Evolutionary conservation across 2,797 vertebrate species (phyloP), one percentile per base, ranked within the genome.

Genomic region (Emys orbicularis): DNA sequence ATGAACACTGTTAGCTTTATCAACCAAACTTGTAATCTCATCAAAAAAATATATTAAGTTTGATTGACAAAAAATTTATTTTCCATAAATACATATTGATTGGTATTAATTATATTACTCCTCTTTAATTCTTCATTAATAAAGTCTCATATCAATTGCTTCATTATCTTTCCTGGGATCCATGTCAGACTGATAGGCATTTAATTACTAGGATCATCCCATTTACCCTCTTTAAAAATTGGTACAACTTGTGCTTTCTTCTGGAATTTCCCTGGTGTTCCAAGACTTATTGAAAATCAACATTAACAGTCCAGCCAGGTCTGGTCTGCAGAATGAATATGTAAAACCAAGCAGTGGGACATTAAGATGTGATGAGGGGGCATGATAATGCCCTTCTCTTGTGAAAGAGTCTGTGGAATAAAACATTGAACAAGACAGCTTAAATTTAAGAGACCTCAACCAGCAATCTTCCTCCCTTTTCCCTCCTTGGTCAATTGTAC

Each of bases 401-500:
- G 54, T 6, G 12, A 90, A 93, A 23, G 8, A 56, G 3, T 41
- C 53, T 13, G 49, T 27, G 49, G 80, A 74, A 27, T 1, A 5
- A 84, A 68, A 21, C 47, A 29, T 15, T 57, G 83, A 25, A 81
- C 41, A 81, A 50, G 12, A 56, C 25, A 81, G 82, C 23, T n/a
- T 34, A 37, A 0, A 0, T 81, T 76, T 37, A 19, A n/a, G n/a
- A 68, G n/a, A 37, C 18, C n/a, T 61, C 18, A 68, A 21, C 9
- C 65, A 37, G 34, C 5, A 68, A 68, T 37, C 34, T n/a, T 68
- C 37, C 19, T 68, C 18, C 16, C 65, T 5, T 19, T 68, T 68
- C 65, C n/a, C 9, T 68, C 8, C n/a, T 34, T 61, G 31, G 31
- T 61, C 59, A 61, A 1, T 74, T 23, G 11, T 56, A 4, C 4